phyloP scores from a whole-genome alignment of 2,888 invertebrate genomes.

The Hedychridium roseum region DNA sequence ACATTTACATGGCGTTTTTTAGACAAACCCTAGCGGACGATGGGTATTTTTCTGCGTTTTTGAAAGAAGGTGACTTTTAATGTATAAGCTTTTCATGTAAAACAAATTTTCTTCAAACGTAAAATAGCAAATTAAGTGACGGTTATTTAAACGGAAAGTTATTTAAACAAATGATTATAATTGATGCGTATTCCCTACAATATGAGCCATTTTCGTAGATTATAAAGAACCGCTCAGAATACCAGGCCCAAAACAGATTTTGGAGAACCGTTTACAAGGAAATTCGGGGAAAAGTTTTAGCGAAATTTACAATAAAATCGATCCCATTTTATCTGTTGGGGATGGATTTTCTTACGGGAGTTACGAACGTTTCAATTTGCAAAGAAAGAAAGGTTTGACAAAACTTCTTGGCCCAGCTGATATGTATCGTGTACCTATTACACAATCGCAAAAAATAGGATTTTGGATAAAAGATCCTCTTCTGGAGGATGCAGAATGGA shows the following conservation, averaged over 20 bases:
- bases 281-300: slow-evolving; percentile 10
- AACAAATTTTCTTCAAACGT: no score
- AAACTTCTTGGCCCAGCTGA: slow-evolving; percentile 19
- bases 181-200: no score
- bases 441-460: slow-evolving; percentile 17
- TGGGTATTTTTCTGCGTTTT: no score
- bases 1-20: no score
- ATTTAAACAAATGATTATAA: not conserved
- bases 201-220: slow-evolving; percentile 2
- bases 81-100: no score
- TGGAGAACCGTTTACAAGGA: slow-evolving; percentile 14
- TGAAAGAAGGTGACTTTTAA: no score
- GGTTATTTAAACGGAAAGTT: no score
- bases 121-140: no score
- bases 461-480: slow-evolving; percentile 17
- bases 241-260: slow-evolving; percentile 11
- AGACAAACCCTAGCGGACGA: no score
- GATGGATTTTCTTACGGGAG: slow-evolving; percentile 23
- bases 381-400: slow-evolving; percentile 14
- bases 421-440: slow-evolving; percentile 15
- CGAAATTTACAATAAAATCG: slow-evolving; percentile 19
- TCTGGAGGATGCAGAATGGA: slow-evolving; percentile 14
- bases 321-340: slow-evolving; percentile 13
- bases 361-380: slow-evolving; percentile 11
- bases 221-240: slow-evolving; percentile 15